A percentile compares a stretch with the other conserved stretches of the same genome.
phyloP scores from a whole-genome alignment of 2,113 vertebrate species.

The Chinchilla lanigera region DNA sequence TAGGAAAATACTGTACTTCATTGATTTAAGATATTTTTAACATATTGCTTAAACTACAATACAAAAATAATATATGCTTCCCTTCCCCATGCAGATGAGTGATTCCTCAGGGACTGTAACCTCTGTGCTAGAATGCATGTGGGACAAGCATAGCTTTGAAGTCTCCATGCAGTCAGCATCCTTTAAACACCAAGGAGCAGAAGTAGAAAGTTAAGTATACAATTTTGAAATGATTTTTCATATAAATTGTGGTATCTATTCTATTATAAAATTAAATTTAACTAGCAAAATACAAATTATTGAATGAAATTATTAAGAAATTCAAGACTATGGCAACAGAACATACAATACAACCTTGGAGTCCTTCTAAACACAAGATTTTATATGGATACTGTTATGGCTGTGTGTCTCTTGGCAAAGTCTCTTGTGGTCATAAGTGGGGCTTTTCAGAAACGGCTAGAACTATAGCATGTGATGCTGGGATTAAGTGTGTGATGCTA shows the following conservation, averaged over 20 bases:
- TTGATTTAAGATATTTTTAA: background rate
- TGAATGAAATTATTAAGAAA: background rate
- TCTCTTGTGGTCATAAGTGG: background rate
- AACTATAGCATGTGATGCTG: background rate
- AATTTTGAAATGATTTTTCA: background rate
- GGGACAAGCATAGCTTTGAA: accelerated
- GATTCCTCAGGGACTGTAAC: background rate
- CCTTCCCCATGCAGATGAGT: background rate
- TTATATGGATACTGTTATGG: background rate
- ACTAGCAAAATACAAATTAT: background rate
- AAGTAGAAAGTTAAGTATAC: background rate
- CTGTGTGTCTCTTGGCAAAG: background rate
- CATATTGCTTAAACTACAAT: background rate
- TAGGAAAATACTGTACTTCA: background rate
- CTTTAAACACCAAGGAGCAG: accelerated
- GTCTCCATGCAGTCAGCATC: background rate
- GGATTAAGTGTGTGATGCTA: background rate
- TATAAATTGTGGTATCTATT: background rate
- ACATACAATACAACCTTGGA: background rate
- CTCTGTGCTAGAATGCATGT: background rate
- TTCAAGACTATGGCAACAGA: background rate
- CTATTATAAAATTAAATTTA: background rate
- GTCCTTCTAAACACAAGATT: background rate
- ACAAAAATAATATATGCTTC: background rate
- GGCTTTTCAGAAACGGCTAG: background rate